These are phyloP conservation scores for Pelmatolapia mariae DNA, from an alignment of 2,113 vertebrate genomes.

Conservation along the genomic window DNA sequence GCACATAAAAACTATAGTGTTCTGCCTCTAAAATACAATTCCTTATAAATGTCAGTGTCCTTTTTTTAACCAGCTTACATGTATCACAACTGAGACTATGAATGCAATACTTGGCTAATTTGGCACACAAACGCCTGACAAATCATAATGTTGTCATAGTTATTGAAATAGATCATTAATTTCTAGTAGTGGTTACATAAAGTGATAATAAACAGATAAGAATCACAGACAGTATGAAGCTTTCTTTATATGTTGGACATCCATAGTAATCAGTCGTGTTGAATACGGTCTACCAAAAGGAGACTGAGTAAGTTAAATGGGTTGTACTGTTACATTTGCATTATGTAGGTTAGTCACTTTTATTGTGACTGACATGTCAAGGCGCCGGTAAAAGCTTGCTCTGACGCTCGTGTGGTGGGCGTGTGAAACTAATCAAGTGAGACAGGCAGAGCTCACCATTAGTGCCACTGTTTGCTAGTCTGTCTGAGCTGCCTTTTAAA, in stretches of 20 bases:
- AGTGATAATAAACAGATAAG: background rate
- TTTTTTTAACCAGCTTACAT: background rate
- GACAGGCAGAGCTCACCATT: background rate
- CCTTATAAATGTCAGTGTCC: background rate
- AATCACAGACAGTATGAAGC: background rate
- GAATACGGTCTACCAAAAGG: background rate
- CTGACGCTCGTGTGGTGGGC: background rate
- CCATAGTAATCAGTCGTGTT: background rate
- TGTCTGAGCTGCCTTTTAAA: background rate
- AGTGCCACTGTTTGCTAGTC: background rate
- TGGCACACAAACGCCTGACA: background rate
- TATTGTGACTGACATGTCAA: background rate
- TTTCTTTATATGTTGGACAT: background rate
- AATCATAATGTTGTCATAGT: background rate
- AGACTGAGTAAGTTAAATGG: background rate
- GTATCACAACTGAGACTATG: background rate
- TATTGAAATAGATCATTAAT: background rate
- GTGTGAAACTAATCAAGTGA: slow-evolving; percentile 1
- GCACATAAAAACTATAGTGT: background rate
- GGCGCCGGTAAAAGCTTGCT: slow-evolving; percentile 8
- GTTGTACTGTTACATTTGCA: background rate
- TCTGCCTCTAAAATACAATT: background rate
- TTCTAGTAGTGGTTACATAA: background rate
- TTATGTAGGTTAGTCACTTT: slow-evolving; percentile 8
- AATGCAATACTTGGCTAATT: background rate